These are phyloP conservation scores for Glossosoma conforme DNA, from an alignment of 1,140 invertebrate genomes.

Conservation along the genomic window DNA sequence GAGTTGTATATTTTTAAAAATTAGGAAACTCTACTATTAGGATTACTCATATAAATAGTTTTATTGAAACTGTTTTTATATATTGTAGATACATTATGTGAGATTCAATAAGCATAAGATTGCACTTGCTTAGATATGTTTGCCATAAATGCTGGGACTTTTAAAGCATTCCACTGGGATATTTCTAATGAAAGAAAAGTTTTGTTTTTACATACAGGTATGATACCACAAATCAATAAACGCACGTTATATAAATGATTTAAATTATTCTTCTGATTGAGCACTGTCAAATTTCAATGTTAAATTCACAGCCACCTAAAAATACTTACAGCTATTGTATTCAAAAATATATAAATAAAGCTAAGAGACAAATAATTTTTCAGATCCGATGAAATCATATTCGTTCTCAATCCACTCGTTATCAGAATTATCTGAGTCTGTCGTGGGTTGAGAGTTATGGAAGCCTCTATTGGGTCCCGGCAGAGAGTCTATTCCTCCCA, in stretches of 20 bases:
- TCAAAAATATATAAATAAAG: too few species aligned
- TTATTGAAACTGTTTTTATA: background rate
- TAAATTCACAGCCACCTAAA: too few species aligned
- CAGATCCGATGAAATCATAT: slow-evolving; percentile 15
- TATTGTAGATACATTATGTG: background rate
- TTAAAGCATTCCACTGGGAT: too few species aligned
- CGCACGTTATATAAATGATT: too few species aligned
- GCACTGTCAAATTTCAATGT: too few species aligned
- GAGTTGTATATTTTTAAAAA: background rate
- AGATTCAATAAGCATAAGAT: background rate
- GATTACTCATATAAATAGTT: background rate
- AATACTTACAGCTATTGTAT: too few species aligned
- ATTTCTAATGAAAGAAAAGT: too few species aligned
- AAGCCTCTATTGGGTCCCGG: slow-evolving; percentile 1
- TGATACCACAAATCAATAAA: too few species aligned
- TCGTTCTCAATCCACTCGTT: slow-evolving; percentile 6
- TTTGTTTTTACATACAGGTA: too few species aligned
- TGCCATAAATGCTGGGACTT: too few species aligned
- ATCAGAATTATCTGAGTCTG: slow-evolving; percentile 9
- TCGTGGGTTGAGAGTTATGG: slow-evolving; percentile 1
- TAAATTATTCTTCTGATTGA: too few species aligned
- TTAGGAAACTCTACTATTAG: background rate
- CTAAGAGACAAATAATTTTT: slow-evolving; percentile 19
- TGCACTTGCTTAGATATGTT: too few species aligned
- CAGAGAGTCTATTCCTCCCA: slow-evolving; percentile 15